These are phyloP conservation scores for Paratilapia polleni DNA, from an alignment of 2,113 vertebrate species.

Conservation along the genomic window DNA sequence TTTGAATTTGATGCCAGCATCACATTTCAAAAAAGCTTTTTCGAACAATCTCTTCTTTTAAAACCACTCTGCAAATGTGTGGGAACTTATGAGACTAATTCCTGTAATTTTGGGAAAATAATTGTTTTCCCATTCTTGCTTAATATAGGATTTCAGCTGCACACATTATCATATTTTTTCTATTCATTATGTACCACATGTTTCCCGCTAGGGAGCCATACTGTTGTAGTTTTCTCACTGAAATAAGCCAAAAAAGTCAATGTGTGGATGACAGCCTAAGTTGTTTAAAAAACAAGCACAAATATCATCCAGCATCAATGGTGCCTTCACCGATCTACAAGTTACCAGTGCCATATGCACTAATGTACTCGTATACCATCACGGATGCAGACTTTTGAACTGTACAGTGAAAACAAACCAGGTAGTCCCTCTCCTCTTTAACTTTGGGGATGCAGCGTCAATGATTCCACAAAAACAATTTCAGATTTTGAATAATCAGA, in stretches of 20 bases:
- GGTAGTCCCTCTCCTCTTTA: not conserved
- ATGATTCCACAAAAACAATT: not conserved
- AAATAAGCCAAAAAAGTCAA: not conserved
- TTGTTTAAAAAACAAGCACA: not conserved
- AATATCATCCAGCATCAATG: not conserved
- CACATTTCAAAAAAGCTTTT: too few relatives aligned
- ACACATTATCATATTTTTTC: not conserved
- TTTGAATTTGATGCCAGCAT: too few relatives aligned
- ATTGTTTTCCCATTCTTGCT: not conserved
- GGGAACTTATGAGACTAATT: not conserved
- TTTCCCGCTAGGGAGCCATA: not conserved
- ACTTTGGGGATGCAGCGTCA: not conserved
- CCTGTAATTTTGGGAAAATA: not conserved
- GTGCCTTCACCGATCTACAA: not conserved
- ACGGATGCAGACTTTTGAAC: not conserved
- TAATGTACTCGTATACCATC: not conserved
- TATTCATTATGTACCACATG: not conserved
- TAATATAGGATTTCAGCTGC: not conserved
- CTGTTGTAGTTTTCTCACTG: not conserved
- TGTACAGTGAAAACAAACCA: not conserved
- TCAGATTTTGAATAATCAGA: not conserved
- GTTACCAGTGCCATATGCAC: not conserved
- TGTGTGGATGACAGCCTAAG: not conserved
- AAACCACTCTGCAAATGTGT: not conserved
- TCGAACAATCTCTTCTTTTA: not conserved